A percentile compares a stretch with the other conserved stretches of the same genome.
Evolutionary conservation across 2,113 vertebrate species (phyloP).

Genomic region (Peromyscus polionotus): DNA sequence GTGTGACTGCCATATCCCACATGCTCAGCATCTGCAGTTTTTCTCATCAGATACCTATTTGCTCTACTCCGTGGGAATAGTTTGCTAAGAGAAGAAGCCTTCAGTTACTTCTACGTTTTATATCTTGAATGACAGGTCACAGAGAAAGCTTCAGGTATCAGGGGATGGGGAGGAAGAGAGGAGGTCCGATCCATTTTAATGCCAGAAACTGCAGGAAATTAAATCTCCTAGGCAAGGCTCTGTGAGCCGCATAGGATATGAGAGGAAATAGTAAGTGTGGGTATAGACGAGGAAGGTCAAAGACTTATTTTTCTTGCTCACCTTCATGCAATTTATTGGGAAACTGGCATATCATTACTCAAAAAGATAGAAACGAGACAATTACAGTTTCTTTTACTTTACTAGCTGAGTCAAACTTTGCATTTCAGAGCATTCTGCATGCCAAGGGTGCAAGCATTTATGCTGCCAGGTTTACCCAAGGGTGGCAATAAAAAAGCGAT

Average conservation of each 20-base stretch:
- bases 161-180: background rate
- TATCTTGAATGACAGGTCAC: slow-evolving; percentile 45
- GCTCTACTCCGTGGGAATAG: background rate
- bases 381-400: slow-evolving; percentile 59
- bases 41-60: slow-evolving; percentile 2
- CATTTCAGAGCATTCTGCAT: slow-evolving; percentile 62
- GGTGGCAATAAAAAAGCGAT: slow-evolving; percentile 63
- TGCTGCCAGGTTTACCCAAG: slow-evolving; percentile 28
- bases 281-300: slow-evolving; percentile 74
- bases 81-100: background rate
- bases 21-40: background rate
- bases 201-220: slow-evolving; percentile 61
- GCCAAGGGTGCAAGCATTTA: slow-evolving; percentile 21
- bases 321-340: slow-evolving; percentile 72
- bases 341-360: slow-evolving; percentile 69
- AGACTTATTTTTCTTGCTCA: slow-evolving; percentile 75
- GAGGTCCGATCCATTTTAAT: slow-evolving; percentile 19
- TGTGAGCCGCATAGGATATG: slow-evolving; percentile 61
- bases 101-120: background rate
- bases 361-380: slow-evolving; percentile 75
- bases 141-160: slow-evolving; percentile 32
- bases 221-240: slow-evolving; percentile 70
- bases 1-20: background rate
- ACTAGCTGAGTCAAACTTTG: slow-evolving; percentile 52
- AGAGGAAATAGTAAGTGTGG: slow-evolving; percentile 67